phyloP scores from a whole-genome alignment of 2,113 vertebrate species.

The Semicossyphus pulcher region DNA sequence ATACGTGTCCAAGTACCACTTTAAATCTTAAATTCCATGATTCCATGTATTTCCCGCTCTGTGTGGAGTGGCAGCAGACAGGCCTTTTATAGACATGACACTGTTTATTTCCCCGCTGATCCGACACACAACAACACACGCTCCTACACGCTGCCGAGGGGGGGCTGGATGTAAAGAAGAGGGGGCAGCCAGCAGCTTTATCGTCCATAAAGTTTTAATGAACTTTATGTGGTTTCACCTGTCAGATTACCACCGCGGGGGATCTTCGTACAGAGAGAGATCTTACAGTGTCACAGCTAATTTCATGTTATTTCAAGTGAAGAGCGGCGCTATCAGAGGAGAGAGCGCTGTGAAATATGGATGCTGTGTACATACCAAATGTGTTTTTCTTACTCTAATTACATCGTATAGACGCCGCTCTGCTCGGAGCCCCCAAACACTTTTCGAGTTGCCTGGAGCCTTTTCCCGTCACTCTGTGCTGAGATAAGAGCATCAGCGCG shows the following conservation, averaged over 20 bases:
- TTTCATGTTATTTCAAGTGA: constrained; percentile 20
- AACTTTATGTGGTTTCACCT: constrained; percentile 47
- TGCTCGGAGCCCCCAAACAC: constrained; percentile 11
- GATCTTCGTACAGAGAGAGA: constrained; percentile 22
- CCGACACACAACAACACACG: background rate
- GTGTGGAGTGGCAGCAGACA: background rate
- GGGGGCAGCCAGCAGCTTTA: constrained; percentile 21
- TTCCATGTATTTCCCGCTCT: background rate
- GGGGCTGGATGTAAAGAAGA: background rate
- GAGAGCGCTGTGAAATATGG: constrained; percentile 46
- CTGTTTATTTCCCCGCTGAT: background rate
- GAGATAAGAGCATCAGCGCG: constrained; percentile 30
- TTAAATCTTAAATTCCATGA: background rate
- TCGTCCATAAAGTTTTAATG: constrained; percentile 49
- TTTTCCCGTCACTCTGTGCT: constrained; percentile 25
- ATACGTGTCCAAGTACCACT: too few relatives aligned
- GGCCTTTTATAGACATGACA: background rate
- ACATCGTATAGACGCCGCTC: background rate
- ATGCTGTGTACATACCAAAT: constrained; percentile 53
- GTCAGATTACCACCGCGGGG: constrained; percentile 37
- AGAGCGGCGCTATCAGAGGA: background rate
- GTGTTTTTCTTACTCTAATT: constrained; percentile 57
- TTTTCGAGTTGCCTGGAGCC: constrained; percentile 23
- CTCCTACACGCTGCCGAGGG: background rate
- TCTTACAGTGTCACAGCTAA: constrained; percentile 36